phyloP scores from a whole-genome alignment of 2,113 vertebrate species.

The Xiphias gladius region DNA sequence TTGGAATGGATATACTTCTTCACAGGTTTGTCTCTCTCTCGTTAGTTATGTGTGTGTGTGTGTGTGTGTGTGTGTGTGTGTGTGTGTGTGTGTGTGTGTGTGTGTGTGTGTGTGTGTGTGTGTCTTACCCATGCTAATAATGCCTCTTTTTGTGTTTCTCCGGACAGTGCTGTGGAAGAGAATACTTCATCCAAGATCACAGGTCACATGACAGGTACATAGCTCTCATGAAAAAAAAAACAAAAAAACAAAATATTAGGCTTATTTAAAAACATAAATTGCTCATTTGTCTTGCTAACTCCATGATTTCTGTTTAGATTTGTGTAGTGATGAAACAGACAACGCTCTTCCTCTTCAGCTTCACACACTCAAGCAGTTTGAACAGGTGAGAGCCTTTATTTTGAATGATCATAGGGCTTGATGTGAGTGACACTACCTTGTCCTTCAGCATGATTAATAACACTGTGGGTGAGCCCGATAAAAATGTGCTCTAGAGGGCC shows the following conservation, averaged over 20 bases:
- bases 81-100: no score
- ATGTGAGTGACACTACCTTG: not conserved
- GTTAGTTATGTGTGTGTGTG: conserved; percentile 5
- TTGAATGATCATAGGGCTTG: not conserved
- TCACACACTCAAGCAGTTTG: conserved; percentile 84
- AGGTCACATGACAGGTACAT: conserved; percentile 81
- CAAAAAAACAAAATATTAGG: not conserved
- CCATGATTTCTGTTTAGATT: conserved; percentile 64
- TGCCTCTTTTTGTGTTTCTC: conserved; percentile 18
- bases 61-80: no score
- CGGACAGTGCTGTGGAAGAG: conserved; percentile 65
- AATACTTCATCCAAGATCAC: conserved; percentile 70
- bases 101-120: no score
- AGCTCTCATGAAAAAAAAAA: not conserved
- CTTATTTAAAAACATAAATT: not conserved
- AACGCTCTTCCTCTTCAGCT: conserved; percentile 82
- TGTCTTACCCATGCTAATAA: conserved; percentile 9
- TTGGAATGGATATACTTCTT: not conserved
- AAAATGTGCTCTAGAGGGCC: conserved; percentile 21
- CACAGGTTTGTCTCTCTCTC: not conserved
- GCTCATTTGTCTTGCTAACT: not conserved
- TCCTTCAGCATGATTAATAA: not conserved
- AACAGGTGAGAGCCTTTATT: conserved; percentile 78
- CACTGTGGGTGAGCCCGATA: not conserved
- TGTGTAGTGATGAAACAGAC: conserved; percentile 78